Evolutionary conservation across 2,797 vertebrate genomes (phyloP).

Genomic region (Scolopax bukidnonensis): DNA sequence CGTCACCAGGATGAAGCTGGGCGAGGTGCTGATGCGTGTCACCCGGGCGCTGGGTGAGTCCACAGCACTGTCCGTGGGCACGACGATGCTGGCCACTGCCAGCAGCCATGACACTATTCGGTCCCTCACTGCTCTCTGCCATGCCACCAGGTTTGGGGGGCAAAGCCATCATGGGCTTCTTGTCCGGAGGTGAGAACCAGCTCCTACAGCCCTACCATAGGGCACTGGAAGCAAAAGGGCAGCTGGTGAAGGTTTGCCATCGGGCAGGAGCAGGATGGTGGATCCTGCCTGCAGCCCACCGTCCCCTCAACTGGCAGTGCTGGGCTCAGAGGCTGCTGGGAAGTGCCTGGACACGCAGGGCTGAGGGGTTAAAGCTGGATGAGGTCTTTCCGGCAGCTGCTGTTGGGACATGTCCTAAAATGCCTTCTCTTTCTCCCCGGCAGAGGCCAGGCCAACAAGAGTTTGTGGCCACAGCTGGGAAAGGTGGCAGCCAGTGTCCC

Average conservation of each 20-base stretch:
- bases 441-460: background rate
- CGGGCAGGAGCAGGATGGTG: accelerated
- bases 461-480: accelerated
- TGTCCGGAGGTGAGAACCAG: background rate
- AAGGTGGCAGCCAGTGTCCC: accelerated
- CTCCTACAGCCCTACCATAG: accelerated
- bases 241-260: accelerated
- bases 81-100: accelerated
- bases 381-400: constrained; percentile 6
- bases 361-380: background rate
- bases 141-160: accelerated
- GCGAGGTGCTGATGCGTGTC: constrained; percentile 91
- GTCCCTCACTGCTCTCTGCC: background rate
- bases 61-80: accelerated
- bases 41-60: constrained; percentile 88
- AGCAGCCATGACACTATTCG: accelerated
- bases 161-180: background rate
- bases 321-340: background rate
- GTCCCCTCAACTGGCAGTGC: accelerated
- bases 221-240: accelerated
- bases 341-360: background rate
- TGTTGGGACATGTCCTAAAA: constrained; percentile 11
- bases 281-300: background rate
- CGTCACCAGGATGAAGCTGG: constrained; percentile 90
- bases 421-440: background rate